These are phyloP conservation scores for Xenopus laevis DNA, from an alignment of 2,113 vertebrate species.

Conservation along the genomic window DNA sequence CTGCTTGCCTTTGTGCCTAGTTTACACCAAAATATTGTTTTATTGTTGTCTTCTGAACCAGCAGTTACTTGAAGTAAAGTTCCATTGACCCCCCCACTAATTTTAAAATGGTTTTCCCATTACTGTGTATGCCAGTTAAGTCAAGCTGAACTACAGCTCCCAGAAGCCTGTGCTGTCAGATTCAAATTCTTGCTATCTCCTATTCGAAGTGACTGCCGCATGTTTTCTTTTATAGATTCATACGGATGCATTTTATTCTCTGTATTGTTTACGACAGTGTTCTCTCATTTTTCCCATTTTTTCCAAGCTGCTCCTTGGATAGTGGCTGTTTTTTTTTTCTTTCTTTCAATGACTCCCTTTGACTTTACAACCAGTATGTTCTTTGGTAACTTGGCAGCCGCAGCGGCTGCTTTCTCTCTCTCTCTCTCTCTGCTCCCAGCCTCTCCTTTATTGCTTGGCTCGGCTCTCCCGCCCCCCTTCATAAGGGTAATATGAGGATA, in stretches of 20 bases:
- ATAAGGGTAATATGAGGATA: conserved; percentile 41
- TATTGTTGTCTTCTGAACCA: too few relatives aligned
- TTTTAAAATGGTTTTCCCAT: too few relatives aligned
- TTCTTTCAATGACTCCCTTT: conserved; percentile 31
- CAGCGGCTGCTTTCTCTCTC: conserved; percentile 12
- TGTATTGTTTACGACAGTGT: neutral
- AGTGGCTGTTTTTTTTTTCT: neutral
- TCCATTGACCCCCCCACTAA: too few relatives aligned
- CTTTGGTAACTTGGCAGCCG: conserved; percentile 29
- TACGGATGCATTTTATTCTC: neutral
- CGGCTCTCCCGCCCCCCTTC: neutral
- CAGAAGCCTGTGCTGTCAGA: too few relatives aligned
- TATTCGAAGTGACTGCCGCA: neutral
- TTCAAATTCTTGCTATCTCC: neutral
- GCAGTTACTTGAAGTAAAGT: too few relatives aligned
- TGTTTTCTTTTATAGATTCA: neutral
- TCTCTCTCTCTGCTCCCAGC: conserved; percentile 3
- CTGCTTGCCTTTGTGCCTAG: too few relatives aligned
- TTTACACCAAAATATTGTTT: too few relatives aligned
- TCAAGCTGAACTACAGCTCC: too few relatives aligned
- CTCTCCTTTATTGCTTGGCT: conserved; percentile 32
- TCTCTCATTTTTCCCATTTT: conserved; percentile 1
- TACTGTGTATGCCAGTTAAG: too few relatives aligned
- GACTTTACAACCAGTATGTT: conserved; percentile 36
- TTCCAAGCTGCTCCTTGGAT: conserved; percentile 13